Evolutionary conservation across 1,140 invertebrate genomes (phyloP), one percentile per base, ranked within the genome.

Genomic region (Zophobas morio): DNA sequence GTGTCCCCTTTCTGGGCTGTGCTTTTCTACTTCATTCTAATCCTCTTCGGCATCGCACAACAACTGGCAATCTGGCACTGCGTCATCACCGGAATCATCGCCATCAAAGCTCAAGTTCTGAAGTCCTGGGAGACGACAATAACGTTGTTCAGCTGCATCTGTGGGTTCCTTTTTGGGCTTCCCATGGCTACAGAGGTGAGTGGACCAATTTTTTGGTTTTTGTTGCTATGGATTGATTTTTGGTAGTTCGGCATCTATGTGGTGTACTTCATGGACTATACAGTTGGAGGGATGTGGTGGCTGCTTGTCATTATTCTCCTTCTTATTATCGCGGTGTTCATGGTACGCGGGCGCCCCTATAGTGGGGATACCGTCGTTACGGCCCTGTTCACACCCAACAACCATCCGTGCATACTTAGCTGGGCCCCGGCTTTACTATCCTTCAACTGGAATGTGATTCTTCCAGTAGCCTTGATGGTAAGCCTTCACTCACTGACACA

Each of bases 111-210:
- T 5, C 89, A 92, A 83, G 89, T 90, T 71, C 87, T 95, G 83
- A 90, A 92, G 80, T 88, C 91, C 5, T 96, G 94, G 93, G 92
- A 95, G 82, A 95, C 94, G 0, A 95, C 93, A 2, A 95, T 96
- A 57, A 96, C 95, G 0, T 94, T 97, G 82, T 91, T 96, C 70
- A 93, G 94, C 81, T 97, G 95, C 81, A 90, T 94, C 0, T 91
- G 94, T 70, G 96, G 93, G 4, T 93, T 96, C 75, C 89, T 95
- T 8, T 86, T 97, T n/a, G 95, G 96, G 32, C 89, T 98, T 80
- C 92, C 95, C 34, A 92, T 98, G 87, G 93, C 94, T 60, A 96
- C 96, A 20, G 95, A 97, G 89, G 95, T 96, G 88, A 89, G 88
- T 88, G n/a, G 53, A 8, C 35, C 1, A 33, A 20, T 0, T 20